Conservation (phyloP, 2,797 vertebrate species). For the Alauda arvensis region DNA sequence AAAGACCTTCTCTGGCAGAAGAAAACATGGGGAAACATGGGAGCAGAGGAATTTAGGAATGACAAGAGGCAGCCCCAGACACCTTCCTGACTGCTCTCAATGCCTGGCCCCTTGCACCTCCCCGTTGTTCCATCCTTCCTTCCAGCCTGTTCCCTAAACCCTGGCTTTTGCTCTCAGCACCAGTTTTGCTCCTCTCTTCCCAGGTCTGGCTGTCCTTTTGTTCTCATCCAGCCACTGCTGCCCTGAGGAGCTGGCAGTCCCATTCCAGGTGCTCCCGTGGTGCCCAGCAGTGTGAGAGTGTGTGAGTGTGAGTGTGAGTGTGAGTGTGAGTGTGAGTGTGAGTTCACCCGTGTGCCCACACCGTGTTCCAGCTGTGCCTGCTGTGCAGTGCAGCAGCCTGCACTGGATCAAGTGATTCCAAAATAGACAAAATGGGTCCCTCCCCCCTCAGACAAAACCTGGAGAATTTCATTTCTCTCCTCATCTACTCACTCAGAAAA, state of each 20-base stretch:
- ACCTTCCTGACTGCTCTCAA: neutral
- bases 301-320: neutral
- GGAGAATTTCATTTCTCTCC: neutral
- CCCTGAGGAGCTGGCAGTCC: neutral
- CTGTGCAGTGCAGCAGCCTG: neutral
- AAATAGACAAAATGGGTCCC: neutral
- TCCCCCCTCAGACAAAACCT: neutral
- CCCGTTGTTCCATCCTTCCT: neutral
- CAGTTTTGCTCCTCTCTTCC: neutral
- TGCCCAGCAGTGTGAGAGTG: neutral
- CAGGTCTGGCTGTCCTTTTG: fast-evolving
- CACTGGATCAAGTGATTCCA: neutral
- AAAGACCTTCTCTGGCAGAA: neutral
- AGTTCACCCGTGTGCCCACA: neutral
- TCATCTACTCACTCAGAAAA: neutral
- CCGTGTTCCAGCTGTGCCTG: neutral
- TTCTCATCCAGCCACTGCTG: neutral
- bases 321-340: neutral
- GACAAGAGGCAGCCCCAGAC: neutral
- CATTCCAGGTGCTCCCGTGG: neutral
- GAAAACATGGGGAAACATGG: neutral
- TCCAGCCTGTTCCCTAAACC: neutral
- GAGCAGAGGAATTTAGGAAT: neutral
- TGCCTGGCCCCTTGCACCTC: neutral
- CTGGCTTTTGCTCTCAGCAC: neutral